Evolutionary conservation across 2,797 vertebrate species (phyloP).

Genomic region (Schizopygopsis malacanthus): DNA sequence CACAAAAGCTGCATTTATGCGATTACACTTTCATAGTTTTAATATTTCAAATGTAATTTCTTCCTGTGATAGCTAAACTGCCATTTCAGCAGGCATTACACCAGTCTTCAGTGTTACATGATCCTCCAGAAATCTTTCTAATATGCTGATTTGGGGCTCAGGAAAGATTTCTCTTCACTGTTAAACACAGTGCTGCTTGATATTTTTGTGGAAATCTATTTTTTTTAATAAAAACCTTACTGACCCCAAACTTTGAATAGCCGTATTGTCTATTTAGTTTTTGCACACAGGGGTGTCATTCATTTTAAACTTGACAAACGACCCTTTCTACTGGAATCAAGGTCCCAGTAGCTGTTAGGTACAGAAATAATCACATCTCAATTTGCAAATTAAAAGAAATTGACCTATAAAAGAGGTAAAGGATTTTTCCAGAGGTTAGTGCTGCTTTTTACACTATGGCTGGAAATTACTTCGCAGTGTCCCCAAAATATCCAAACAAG

Average conservation of each 20-base stretch:
- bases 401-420: not conserved
- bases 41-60: not conserved
- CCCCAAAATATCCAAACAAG: not conserved
- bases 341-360: constrained; percentile 4
- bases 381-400: not conserved
- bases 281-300: not conserved
- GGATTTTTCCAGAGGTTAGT: not conserved
- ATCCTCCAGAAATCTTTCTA: not conserved
- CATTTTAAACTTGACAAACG: not conserved
- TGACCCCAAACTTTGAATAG: not conserved
- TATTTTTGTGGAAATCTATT: not conserved
- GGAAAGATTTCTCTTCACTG: not conserved
- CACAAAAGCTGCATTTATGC: not conserved
- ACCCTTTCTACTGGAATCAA: not conserved
- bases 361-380: not conserved
- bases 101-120: not conserved
- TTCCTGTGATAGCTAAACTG: not conserved
- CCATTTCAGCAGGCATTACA: not conserved
- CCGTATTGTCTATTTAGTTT: not conserved
- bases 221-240: not conserved
- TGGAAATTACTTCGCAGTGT: not conserved
- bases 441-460: not conserved
- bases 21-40: not conserved
- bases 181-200: not conserved
- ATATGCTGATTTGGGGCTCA: not conserved